Base-by-base conservation (phyloP, 1,140 invertebrate genomes). In the Stratiolaelaps scimitus region DNA sequence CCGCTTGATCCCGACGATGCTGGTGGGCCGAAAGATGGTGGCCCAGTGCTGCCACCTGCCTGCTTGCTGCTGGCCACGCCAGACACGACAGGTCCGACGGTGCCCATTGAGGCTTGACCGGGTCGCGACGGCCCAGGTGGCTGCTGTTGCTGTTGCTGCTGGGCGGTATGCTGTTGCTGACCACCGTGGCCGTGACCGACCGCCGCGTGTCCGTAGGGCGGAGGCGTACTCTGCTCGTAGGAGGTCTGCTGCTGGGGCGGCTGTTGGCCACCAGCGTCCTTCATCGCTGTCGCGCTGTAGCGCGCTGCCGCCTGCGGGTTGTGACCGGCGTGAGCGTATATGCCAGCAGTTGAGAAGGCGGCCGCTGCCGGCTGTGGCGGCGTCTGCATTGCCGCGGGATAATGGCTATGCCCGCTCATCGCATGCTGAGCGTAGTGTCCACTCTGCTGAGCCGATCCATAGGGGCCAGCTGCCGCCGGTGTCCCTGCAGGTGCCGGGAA, bases 141-240 rank as follows among this genome's bases (percentile, higher is more conserved):
- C 23, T 15, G 23, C 53, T 15, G 53, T n/a, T n/a, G n/a, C 53
- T 23, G 47, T 28, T 48, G 47, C 47, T 20, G 53, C 53, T 26
- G 34, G 34, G 34, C 34, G 34, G 34, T 40, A 40, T 40, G 34
- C n/a, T n/a, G n/a, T 40, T 40, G 34, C 34, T 60, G 53, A 29
- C 53, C 23, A 1, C 53, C 53, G 15, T 60, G 53, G 53, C 17
- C 26, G 53, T 23, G 53, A 15, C 53, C 34, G 53, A 60, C 34
- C 34, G 34, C 34, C 34, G 53, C 26, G 20, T 60, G 53, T 17
- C 26, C 53, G 53, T 60, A 60, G 15, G 53, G 53, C 26, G 53
- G 53, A n/a, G 53, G 53, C 13, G 53, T 60, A 34, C 53, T 60
- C 20, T 60, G 53, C 23, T 60, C 53, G 23, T 60, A 60, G 23